phyloP scores from a whole-genome alignment of 2,113 vertebrate species.

The Clarias gariepinus region DNA sequence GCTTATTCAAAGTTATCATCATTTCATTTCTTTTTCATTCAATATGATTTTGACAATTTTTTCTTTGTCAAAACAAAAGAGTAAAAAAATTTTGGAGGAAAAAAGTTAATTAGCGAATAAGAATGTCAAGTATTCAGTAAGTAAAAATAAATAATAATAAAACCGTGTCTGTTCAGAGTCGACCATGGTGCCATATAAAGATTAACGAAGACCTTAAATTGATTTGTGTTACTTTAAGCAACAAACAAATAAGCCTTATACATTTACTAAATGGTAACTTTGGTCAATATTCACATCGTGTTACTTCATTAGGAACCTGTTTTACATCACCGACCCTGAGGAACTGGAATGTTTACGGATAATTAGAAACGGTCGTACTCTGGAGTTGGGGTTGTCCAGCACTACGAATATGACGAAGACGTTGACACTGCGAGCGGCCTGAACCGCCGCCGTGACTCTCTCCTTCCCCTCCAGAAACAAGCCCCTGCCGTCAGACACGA shows the following conservation, averaged over 20 bases:
- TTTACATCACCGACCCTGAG: background rate
- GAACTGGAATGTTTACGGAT: background rate
- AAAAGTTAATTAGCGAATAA: no score
- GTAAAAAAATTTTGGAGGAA: background rate
- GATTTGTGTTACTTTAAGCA: no score
- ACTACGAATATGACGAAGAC: constrained; percentile 96
- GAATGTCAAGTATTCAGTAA: no score
- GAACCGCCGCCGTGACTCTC: constrained; percentile 84
- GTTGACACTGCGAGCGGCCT: constrained; percentile 79
- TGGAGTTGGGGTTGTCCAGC: constrained; percentile 92
- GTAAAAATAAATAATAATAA: no score
- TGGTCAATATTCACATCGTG: background rate
- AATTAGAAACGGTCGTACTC: constrained; percentile 74
- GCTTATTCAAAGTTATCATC: background rate
- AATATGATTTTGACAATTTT: background rate
- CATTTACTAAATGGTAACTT: background rate
- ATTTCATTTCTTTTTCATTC: background rate
- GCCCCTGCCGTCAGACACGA: constrained; percentile 93
- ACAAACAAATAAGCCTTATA: no score
- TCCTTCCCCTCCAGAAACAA: constrained; percentile 97
- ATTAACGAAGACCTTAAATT: background rate
- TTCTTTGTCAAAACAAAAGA: background rate
- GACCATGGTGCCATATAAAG: background rate
- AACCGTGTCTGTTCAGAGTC: background rate
- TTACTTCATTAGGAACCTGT: background rate